Evolutionary conservation across 2,113 vertebrate genomes (phyloP), one percentile per base, ranked within the genome.

Genomic region (Alethe castanea): DNA sequence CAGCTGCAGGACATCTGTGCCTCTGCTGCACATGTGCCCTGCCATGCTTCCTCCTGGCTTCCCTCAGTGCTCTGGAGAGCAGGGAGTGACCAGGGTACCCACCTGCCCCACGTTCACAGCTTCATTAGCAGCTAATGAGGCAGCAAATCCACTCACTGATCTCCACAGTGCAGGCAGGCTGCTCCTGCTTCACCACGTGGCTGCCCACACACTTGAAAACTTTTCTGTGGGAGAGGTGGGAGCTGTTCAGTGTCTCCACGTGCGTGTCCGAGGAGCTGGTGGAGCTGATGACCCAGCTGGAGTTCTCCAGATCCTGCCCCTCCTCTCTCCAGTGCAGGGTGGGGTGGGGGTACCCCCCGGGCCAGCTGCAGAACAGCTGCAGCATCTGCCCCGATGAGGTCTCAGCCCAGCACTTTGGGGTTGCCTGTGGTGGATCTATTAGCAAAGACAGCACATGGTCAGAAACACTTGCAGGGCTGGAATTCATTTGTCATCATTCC

Each of bases 311-410:
- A 8, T 81, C 74, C 4, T 53, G 61, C 12, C 92, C 91, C 67
- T 96, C 97, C 28, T 97, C 96, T 25, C 69, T 97, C 99, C 98
- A 99, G 81, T 94, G 93, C 71, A 99, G 97, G 11, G 72, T 95
- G 9, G 99, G 99, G 31, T 94, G 45, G 25, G 99, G 99, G 83
- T 99, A 98, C 1, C 98, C 98, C 15, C 98, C 98, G 0, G 94
- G 83, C 99, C 99, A 99, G 87, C 33, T 97, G 97, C 99, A 99
- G 82, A 47, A 96, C 90, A 99, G 98, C 69, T 97, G 91, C 69
- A 99, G 73, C 19, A 72, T 70, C 35, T 97, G 91, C 2, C 84
- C 72, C 1, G 93, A 91, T 0, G 62, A 73, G 10, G 48, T 54
- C 22, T 92, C 91, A 88, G 98, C 98, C 86, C 77, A 94, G 81